Percentiles rank a stretch among this genome's conserved stretches.
Evolutionary conservation across 2,113 vertebrate species (phyloP).

Genomic region (Stigmatopora argus): DNA sequence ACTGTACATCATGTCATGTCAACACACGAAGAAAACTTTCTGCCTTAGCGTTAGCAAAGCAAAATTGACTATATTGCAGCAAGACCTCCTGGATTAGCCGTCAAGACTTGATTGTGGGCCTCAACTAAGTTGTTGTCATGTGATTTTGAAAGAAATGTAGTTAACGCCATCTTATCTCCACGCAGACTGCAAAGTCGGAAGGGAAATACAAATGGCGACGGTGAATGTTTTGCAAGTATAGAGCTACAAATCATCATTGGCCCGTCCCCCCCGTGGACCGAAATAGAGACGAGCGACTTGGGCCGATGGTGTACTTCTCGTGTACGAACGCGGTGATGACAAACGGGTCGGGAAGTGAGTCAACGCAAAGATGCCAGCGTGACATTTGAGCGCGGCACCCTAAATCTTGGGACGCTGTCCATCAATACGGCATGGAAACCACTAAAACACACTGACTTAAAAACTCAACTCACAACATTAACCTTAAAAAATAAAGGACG

Average conservation of each 20-base stretch:
- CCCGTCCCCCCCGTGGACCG: conserved; percentile 27
- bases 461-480: too few species aligned
- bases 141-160: not conserved
- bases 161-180: conserved; percentile 2
- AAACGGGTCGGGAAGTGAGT: conserved; percentile 38
- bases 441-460: too few species aligned
- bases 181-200: not conserved
- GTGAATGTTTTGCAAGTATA: conserved; percentile 14
- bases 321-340: conserved; percentile 41
- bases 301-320: conserved; percentile 32
- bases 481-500: too few species aligned
- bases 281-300: conserved; percentile 51
- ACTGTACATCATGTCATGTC: too few species aligned
- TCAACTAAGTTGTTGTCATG: not conserved
- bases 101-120: too few species aligned
- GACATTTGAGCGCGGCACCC: not conserved
- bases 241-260: conserved; percentile 13
- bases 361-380: conserved; percentile 29
- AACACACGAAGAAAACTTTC: too few species aligned
- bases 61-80: too few species aligned
- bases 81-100: too few species aligned
- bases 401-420: too few species aligned
- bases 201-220: conserved; percentile 5
- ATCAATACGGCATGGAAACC: not conserved
- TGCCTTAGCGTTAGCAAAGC: too few species aligned